Base-by-base conservation (phyloP, 2,888 invertebrate genomes). In the Venusia cambrica region DNA sequence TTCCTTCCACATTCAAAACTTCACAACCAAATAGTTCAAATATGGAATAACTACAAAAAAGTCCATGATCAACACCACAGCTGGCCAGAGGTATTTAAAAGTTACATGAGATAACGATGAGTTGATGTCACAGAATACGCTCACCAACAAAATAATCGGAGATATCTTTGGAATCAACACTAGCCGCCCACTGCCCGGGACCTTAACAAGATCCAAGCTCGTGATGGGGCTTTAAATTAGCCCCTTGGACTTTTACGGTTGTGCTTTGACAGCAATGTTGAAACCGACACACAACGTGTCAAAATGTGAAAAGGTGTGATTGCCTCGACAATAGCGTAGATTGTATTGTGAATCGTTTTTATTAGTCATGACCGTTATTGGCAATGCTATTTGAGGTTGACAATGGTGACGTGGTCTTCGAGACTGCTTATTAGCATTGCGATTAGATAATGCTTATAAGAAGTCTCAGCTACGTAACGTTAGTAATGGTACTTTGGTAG, bases 141-240 rank as follows among this genome's bases (percentile, higher is more conserved):
- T 20, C 35, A 26, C 32, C 33, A 19, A 55, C 52, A 47, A 55
- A 57, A 59, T 56, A 54, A 50, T 47, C 57, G 40, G 42, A 52
- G 61, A 69, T 75, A 76, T 74, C 71, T 73, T 72, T 52, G 62
- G 62, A 75, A 77, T 77, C 72, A 70, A 74, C 73, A 65, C 57
- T 52, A 50, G 49, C 66, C 79, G 73, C 81, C 79, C 72, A 79
- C 80, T 57, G 54, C 38, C 47, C 66, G 65, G 71, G 65, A 64
- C 64, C 52, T 52, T 55, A 54, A 73, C 73, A 73, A 69, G 68
- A 60, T 60, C 52, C 60, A 51, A 66, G 56, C 61, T 57, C 58
- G 50, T 67, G 73, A 79, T 69, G 65, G 66, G 52, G 59, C 55
- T 66, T 57, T 78, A 79, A 74, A 79, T 80, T 73, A 79, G 57